Evolutionary conservation across 2,797 vertebrate genomes (phyloP).

Genomic region (Scolopax bukidnonensis): DNA sequence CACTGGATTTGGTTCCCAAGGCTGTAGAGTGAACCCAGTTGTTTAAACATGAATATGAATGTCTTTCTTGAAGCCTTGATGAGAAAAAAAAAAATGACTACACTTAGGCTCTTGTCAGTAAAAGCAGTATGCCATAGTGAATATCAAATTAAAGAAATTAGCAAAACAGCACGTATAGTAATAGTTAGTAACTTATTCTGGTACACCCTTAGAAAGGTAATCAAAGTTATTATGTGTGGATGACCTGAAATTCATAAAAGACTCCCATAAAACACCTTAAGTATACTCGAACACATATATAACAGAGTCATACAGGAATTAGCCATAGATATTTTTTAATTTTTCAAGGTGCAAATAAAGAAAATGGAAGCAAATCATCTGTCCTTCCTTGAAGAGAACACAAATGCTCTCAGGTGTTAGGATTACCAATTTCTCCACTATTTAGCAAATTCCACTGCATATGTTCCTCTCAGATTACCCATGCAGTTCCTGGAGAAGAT

Average conservation of each 20-base stretch:
- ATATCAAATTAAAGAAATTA: background rate
- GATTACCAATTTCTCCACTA: background rate
- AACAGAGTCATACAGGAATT: background rate
- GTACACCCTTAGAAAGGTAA: background rate
- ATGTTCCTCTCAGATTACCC: background rate
- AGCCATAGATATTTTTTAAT: background rate
- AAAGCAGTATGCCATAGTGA: background rate
- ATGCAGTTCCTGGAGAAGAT: background rate
- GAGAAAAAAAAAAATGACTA: background rate
- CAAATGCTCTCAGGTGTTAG: background rate
- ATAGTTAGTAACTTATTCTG: background rate
- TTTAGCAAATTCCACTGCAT: background rate
- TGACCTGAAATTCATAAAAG: background rate
- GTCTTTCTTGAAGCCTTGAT: background rate
- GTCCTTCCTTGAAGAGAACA: background rate
- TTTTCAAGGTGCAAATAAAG: background rate
- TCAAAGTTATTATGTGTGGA: background rate
- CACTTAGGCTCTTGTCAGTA: background rate
- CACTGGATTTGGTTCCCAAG: background rate
- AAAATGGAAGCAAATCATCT: background rate
- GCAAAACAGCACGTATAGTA: background rate
- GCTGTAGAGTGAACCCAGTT: background rate
- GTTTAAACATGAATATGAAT: background rate
- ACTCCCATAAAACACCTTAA: background rate
- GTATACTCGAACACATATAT: background rate